Conservation (phyloP, 2,113 vertebrate species). For the Caloenas nicobarica region DNA sequence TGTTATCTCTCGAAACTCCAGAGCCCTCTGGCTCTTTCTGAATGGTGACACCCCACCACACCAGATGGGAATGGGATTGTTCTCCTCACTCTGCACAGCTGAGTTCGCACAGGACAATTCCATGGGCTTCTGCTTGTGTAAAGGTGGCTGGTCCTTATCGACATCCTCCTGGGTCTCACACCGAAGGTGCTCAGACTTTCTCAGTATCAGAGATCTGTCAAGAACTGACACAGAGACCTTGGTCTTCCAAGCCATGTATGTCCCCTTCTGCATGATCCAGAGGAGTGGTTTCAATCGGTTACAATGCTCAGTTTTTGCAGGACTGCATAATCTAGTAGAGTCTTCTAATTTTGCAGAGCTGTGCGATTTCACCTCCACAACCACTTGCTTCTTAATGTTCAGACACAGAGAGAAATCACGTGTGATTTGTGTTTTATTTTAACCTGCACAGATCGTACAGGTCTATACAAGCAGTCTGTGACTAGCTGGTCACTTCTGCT, state of each 20-base stretch:
- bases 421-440: neutral
- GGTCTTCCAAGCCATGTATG: neutral
- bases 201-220: neutral
- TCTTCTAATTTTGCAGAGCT: neutral
- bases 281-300: neutral
- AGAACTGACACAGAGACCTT: neutral
- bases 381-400: neutral
- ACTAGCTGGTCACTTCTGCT: neutral
- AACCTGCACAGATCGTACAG: neutral
- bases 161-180: neutral
- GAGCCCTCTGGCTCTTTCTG: neutral
- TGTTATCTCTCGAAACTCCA: neutral
- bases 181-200: neutral
- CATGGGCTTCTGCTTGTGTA: neutral
- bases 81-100: neutral
- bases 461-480: neutral
- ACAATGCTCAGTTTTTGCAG: neutral
- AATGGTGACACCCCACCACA: neutral
- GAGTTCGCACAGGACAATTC: neutral
- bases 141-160: neutral
- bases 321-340: too few relatives aligned
- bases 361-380: neutral
- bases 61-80: neutral
- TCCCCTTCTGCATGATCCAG: neutral
- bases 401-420: neutral